Base-by-base conservation (phyloP, 2,113 vertebrate species). In the Neopipo cinnamomea region DNA sequence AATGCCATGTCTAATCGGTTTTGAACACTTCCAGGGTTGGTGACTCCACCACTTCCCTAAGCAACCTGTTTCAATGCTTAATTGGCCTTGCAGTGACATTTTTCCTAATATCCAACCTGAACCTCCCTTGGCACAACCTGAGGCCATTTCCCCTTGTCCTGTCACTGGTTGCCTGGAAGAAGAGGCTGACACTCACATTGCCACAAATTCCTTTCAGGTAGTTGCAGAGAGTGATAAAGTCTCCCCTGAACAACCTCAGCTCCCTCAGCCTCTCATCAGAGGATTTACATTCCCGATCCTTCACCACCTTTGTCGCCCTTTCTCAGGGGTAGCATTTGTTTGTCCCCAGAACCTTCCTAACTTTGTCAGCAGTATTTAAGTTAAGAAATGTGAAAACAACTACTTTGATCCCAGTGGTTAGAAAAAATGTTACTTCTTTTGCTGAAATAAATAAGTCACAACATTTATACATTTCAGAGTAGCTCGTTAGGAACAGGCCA, bases 1-100 rank as follows among this genome's bases (percentile, higher is more conserved):
- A 53, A 8, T 28, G 24, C 24, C 28, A 21, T 0, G 0, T n/a
- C 19, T 39, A 24, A 5, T 28, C 5, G 1, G 8, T 10, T 61
- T 6, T 46, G 19, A 53, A 21, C n/a, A 61, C 20, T 25, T 53
- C 16, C 39, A 61, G 24, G 39, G 46, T 31, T 21, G 20, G 19
- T 14, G 46, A 75, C 28, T 22, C 28, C 53, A 46, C 3, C 23
- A 21, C 24, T 28, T 37, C 27, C 27, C 50, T 44, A 22, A 44
- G 23, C 42, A 74, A 37, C 33, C 37, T 59, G 33, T 33, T 28
- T 44, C 70, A 59, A 11, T 3, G 37, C 33, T 46, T 16, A 59
- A 28, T 15, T 23, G 37, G 5, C 8, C 20, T 46, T 41, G 8
- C 46, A 46, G 14, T 8, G 16, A n/a, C 53, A 47, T 68, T 75